Base-by-base conservation (phyloP, 2,797 vertebrate species). In the Monodelphis domestica region DNA sequence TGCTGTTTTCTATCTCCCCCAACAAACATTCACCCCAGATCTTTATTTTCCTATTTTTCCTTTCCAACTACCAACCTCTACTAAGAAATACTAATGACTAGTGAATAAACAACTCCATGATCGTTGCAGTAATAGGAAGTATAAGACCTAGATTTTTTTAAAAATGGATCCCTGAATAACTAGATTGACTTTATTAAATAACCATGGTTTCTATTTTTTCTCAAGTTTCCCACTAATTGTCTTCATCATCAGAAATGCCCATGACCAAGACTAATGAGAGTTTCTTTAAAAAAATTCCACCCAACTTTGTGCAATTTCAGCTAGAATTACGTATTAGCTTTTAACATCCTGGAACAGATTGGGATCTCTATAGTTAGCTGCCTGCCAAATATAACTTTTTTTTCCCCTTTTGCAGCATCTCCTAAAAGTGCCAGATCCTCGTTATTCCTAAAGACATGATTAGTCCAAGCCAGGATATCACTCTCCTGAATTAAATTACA, bases 321-420 rank as follows among this genome's bases (percentile, higher is more conserved):
- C 89, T 56, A 56, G 26, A 57, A 57, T 57, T 57, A 87, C 59
- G 92, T n/a, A 87, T 90, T 91, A 95, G 87, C 45, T 94, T 94
- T 93, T 50, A 89, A 90, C 92, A 89, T 94, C n/a, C 14, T 91
- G 89, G 4, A 5, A 92, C 51, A 63, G 57, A 90, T 89, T 30
- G 95, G 24, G n/a, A 90, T 38, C 21, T 94, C 57, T 89, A 56
- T 15, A 28, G 54, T 9, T 87, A 87, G 45, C 94, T 95, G 94
- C 89, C 53, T 88, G 28, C 91, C 50, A 51, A 52, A 54, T 92
- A 55, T 78, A 78, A 45, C 12, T 7, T 24, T 78, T 92, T 78
- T 56, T 51, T 54, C 2, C 89, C 89, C 78, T 38, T 91, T 78
- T 90, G 2, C 84, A 90, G 4, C 90, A 90, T n/a, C 4, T 90